Evolutionary conservation across 1,140 invertebrate species (phyloP).

Genomic region (Drosophila chauvacae): DNA sequence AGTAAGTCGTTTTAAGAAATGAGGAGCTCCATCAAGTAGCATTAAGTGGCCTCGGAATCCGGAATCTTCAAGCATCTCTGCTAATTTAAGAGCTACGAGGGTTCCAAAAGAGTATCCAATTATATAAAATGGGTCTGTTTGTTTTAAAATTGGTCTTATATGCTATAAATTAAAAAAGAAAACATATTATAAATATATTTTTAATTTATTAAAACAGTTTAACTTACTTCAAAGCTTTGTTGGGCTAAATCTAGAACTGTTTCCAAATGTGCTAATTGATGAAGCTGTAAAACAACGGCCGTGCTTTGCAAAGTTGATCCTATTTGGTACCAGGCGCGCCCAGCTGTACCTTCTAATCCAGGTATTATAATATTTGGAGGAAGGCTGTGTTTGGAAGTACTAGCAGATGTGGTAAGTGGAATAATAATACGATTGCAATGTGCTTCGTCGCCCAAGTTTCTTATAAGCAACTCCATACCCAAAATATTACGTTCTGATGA

Average conservation of each 20-base stretch:
- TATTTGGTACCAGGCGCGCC: constrained; percentile 76
- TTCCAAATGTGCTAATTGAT: constrained; percentile 56
- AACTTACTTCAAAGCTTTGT: constrained; percentile 61
- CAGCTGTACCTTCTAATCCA: constrained; percentile 91
- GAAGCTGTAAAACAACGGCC: constrained; percentile 64
- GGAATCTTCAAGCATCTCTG: constrained; percentile 86
- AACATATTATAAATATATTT: neutral
- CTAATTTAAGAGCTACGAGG: constrained; percentile 86
- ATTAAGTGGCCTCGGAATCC: constrained; percentile 86
- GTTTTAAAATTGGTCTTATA: constrained; percentile 87
- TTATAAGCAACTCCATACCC: constrained; percentile 85
- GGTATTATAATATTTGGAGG: constrained; percentile 90
- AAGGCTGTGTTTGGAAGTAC: constrained; percentile 76
- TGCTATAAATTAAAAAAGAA: constrained; percentile 46
- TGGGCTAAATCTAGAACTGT: constrained; percentile 63
- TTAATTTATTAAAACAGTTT: neutral
- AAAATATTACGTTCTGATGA: constrained; percentile 69
- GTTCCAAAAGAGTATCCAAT: constrained; percentile 89
- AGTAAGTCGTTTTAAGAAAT: constrained; percentile 85
- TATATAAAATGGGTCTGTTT: constrained; percentile 86
- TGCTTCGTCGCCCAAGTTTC: constrained; percentile 86
- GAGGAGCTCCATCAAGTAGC: constrained; percentile 87
- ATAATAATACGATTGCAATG: constrained; percentile 61
- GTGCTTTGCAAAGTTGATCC: constrained; percentile 53
- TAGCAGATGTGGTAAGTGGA: constrained; percentile 75